phyloP scores from a whole-genome alignment of 1,140 invertebrate species.

The Brachionus rubens region DNA sequence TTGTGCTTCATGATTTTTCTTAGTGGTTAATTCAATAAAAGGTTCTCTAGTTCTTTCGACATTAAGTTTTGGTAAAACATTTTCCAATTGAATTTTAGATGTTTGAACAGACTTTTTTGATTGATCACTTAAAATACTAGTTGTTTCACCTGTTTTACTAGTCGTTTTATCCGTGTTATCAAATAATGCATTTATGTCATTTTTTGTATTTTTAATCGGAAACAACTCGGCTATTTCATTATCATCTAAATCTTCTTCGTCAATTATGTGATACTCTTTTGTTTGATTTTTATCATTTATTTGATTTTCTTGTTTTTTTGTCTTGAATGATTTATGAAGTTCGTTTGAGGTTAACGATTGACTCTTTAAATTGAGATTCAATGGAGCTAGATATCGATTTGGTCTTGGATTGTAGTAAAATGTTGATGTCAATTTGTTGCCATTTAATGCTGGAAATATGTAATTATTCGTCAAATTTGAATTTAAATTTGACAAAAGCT shows the following conservation, averaged over 20 bases:
- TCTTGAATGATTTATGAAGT: not conserved
- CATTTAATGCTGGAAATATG: constrained; percentile 25
- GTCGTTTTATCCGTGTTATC: not conserved
- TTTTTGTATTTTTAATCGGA: not conserved
- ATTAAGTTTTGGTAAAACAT: not conserved
- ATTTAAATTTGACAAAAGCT: not conserved
- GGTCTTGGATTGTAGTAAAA: not conserved
- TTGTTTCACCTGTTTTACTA: not conserved
- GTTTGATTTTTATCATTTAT: too few relatives aligned
- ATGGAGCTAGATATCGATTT: not conserved
- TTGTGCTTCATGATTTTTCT: not conserved
- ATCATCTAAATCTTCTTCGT: too few relatives aligned
- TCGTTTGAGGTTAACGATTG: not conserved
- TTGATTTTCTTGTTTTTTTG: too few relatives aligned
- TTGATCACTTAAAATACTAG: not conserved
- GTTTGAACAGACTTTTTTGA: not conserved
- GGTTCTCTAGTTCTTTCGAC: not conserved
- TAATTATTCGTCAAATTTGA: not conserved
- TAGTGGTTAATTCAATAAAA: not conserved
- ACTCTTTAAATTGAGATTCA: not conserved
- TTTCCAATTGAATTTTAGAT: constrained; percentile 29
- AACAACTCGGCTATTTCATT: not conserved
- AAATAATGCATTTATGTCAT: not conserved
- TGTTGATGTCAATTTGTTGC: not conserved
- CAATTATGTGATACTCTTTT: too few relatives aligned